Percentiles rank a stretch among this genome's conserved stretches.
Conservation (phyloP, 2,888 invertebrate genomes). For the Dorcus hopei region DNA sequence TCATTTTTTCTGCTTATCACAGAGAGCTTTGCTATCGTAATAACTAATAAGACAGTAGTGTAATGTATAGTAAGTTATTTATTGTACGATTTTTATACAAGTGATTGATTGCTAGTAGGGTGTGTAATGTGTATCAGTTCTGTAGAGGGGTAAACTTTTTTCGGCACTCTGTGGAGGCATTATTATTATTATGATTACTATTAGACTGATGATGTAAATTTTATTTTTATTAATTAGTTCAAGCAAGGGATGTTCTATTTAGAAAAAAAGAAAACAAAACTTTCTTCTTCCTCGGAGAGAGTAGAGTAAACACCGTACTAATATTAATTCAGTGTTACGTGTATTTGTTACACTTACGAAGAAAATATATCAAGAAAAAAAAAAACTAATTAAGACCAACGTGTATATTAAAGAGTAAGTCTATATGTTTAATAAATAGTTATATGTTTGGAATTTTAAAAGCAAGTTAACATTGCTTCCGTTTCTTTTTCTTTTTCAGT, state of each 20-base stretch:
- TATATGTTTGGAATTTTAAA: background rate
- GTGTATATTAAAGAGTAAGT: constrained; percentile 4
- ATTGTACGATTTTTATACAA: background rate
- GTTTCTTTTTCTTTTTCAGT: background rate
- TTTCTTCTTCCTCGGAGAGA: constrained; percentile 12
- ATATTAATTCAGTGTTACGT: constrained; percentile 17
- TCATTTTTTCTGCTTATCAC: background rate
- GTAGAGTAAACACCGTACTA: constrained; percentile 19
- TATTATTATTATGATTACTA: constrained; percentile 1
- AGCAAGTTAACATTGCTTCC: constrained; percentile 1
- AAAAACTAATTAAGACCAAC: constrained; percentile 17
- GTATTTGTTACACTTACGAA: constrained; percentile 16
- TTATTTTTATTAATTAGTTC: constrained; percentile 9
- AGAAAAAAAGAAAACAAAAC: constrained; percentile 2
- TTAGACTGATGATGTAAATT: constrained; percentile 17
- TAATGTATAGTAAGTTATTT: background rate
- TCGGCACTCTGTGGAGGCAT: constrained; percentile 1
- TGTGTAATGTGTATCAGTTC: background rate
- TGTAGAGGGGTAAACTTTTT: background rate
- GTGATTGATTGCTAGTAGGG: background rate
- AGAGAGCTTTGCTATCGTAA: background rate
- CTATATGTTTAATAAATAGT: background rate
- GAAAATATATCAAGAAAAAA: constrained; percentile 17
- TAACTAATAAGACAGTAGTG: background rate
- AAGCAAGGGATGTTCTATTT: constrained; percentile 14